Base-by-base conservation (phyloP, 2,797 vertebrate species). In the Chlorospingus semifuscus region DNA sequence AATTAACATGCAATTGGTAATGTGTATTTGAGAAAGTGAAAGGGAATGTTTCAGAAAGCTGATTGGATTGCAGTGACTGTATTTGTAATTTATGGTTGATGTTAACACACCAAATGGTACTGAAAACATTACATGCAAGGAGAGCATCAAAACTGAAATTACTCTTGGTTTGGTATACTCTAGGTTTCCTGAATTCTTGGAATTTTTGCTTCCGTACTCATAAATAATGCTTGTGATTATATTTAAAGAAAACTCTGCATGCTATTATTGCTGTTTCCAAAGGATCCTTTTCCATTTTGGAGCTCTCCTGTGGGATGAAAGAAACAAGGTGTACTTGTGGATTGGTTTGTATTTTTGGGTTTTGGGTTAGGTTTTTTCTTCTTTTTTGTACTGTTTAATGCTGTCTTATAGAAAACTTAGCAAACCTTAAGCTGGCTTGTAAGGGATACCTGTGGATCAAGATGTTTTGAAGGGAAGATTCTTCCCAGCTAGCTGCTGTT, bases 21-120 rank as follows among this genome's bases (percentile, higher is more conserved):
- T 64, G 14, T 55, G 34, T 60, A 53, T 83, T 85, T 81, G 55
- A 82, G 68, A 78, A 95, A 80, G 83, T 63, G 75, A 27, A 90
- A 87, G 50, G 49, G 44, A 81, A 29, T 21, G 2, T 80, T 95
- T 90, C 65, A 80, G 75, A 70, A 87, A 90, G 23, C 68, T 92
- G 90, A 87, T 69, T 76, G 75, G 56, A 57, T 85, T 92, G 71
- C 55, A 17, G 27, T 79, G 63, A 69, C 69, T 81, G 24, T 90
- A 74, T 87, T 93, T 95, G 87, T 95, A 57, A 85, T 89, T 87
- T 64, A 20, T 53, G 79, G 87, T 89, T 87, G 83, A 32, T 84
- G 49, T 68, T 96, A 89, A 93, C 59, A 77, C 47, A 53, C 60
- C 75, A 74, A 94, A 90, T 89, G 71, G 65, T 60, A 80, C 41